Evolutionary conservation across 1,140 invertebrate species (phyloP), one percentile per base, ranked within the genome.

Genomic region (Prorops nasuta): DNA sequence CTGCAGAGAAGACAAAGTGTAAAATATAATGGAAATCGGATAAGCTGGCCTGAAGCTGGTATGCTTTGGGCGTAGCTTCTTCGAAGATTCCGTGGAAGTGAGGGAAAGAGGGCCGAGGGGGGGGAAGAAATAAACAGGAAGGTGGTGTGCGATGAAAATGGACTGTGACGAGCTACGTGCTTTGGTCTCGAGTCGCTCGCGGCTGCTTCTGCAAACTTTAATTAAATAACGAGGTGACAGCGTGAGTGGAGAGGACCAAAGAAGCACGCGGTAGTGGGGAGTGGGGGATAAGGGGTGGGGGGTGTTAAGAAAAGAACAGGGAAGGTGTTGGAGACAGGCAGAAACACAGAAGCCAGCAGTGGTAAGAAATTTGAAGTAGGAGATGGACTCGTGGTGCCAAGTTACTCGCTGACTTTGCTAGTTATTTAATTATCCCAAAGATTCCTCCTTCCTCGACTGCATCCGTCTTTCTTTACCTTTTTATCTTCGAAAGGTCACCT

Each of bases 361-460:
- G 22, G 56, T 59, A 63, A 63, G 61, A 63, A 63, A 63, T n/a
- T n/a, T n/a, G n/a, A n/a, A n/a, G n/a, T n/a, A 54, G 48, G 4
- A 48, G 51, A 59, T 53, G 54, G 38, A 46, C 40, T 42, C 51
- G 64, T 63, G 65, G 64, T 63, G 62, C 56, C 61, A 69, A 69
- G 60, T 66, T 60, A 63, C 63, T 64, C 63, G 66, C 60, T 64
- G 59, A 65, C 64, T 66, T 64, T 63, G 52, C 64, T 65, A 66
- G 66, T 68, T 68, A 66, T 68, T 68, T 68, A 68, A 68, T 68
- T 68, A 66, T 60, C 54, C 51, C 54, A 41, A 56, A 63, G 60
- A 66, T 57, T 63, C 63, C 59, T 50, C 53, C 54, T 58, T 52
- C 38, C 54, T 52, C 51, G 49, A 45, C 54, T 54, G 36, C 52